Evolutionary conservation across 2,113 vertebrate species (phyloP).

Genomic region (Myiopsitta monachus): DNA sequence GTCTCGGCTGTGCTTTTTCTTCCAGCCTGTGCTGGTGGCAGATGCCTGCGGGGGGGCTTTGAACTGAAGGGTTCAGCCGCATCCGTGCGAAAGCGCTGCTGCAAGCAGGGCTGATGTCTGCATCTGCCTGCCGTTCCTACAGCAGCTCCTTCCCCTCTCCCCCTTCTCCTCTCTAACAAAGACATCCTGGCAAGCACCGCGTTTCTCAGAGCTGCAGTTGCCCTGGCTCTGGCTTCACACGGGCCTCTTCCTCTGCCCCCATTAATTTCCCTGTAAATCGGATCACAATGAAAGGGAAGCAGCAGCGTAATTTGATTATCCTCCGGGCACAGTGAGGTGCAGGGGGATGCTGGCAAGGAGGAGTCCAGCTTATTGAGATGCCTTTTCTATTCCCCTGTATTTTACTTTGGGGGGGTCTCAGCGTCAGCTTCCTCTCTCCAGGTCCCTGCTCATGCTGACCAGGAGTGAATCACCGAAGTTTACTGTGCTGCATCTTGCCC

Average conservation of each 20-base stretch:
- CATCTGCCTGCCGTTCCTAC: not conserved
- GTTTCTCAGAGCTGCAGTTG: slow-evolving; percentile 1
- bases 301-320: slow-evolving; percentile 22
- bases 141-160: not conserved
- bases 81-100: not conserved
- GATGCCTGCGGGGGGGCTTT: not conserved
- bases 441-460: not conserved
- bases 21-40: not conserved
- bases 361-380: not conserved
- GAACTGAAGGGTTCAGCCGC: not conserved
- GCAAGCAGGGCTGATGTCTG: not conserved
- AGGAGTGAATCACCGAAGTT: not conserved
- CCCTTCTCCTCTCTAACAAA: not conserved
- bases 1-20: not conserved
- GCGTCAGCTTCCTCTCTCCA: not conserved
- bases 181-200: not conserved
- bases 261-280: slow-evolving; percentile 30
- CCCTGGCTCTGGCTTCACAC: not conserved
- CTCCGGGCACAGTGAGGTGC: not conserved
- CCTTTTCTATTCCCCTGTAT: not conserved
- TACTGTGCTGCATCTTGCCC: not conserved
- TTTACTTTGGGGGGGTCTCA: not conserved
- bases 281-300: slow-evolving; percentile 41
- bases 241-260: slow-evolving; percentile 30
- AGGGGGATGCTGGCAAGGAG: not conserved